phyloP scores from a whole-genome alignment of 2,113 vertebrate genomes.

The Tyrannus savana region DNA sequence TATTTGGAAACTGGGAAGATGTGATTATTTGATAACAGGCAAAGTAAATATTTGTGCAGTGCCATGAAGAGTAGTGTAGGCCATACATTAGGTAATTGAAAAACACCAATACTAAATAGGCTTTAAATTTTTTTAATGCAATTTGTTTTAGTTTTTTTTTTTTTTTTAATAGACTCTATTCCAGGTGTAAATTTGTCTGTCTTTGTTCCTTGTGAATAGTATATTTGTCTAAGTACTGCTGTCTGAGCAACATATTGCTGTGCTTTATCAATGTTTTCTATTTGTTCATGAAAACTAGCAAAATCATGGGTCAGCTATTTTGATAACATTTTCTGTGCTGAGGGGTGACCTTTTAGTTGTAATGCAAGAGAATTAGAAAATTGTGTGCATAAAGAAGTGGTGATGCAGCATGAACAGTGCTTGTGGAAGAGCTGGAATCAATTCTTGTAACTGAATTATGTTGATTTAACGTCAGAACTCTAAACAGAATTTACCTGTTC shows the following conservation, averaged over 20 bases:
- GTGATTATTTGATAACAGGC: background rate
- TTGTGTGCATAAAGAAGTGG: background rate
- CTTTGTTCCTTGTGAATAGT: background rate
- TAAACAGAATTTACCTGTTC: background rate
- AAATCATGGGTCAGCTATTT: background rate
- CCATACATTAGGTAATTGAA: background rate
- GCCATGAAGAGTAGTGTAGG: background rate
- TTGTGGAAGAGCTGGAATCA: background rate
- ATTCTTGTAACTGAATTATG: background rate
- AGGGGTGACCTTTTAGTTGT: background rate
- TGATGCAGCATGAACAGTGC: background rate
- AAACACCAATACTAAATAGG: background rate
- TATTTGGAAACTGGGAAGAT: background rate
- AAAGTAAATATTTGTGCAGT: background rate
- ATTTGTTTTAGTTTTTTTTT: background rate
- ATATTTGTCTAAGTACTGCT: background rate
- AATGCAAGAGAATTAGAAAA: background rate
- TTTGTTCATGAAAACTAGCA: background rate
- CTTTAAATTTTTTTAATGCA: background rate
- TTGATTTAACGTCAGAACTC: background rate
- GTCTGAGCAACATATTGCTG: background rate
- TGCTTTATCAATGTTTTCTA: background rate
- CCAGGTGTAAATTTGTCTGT: background rate
- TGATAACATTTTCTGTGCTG: background rate
- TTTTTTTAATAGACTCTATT: background rate